phyloP scores from a whole-genome alignment of 1,140 invertebrate genomes.

The Plodia interpunctella region DNA sequence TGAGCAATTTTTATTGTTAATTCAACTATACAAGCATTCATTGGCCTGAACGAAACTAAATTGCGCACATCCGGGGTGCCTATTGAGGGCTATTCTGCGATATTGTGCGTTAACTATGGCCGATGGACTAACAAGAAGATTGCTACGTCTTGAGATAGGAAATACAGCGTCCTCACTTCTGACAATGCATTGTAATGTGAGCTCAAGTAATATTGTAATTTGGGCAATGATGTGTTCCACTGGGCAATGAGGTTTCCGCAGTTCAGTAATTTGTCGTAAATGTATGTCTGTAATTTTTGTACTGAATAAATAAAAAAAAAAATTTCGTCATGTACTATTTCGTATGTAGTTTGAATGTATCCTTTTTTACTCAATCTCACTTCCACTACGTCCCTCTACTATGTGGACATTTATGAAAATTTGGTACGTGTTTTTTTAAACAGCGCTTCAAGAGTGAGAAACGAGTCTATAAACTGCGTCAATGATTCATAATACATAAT shows the following conservation, averaged over 20 bases:
- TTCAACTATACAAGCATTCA: slow-evolving; percentile 65
- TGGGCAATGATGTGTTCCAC: not conserved
- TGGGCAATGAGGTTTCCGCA: too few species aligned
- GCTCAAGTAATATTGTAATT: not conserved
- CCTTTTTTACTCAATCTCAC: too few species aligned
- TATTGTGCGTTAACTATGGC: slow-evolving; percentile 39
- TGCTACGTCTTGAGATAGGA: slow-evolving; percentile 29
- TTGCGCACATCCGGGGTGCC: slow-evolving; percentile 71
- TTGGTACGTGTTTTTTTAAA: not conserved
- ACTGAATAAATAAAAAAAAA: too few species aligned
- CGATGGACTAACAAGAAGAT: slow-evolving; percentile 46
- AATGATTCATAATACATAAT: too few species aligned
- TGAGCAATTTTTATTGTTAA: slow-evolving; percentile 74
- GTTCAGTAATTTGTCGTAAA: too few species aligned
- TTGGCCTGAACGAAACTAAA: slow-evolving; percentile 67
- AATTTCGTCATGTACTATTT: too few species aligned
- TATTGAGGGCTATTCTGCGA: slow-evolving; percentile 47
- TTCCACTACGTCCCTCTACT: too few species aligned
- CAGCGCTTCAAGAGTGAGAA: too few species aligned
- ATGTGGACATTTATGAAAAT: too few species aligned
- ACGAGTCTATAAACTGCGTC: too few species aligned
- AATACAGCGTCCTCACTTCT: slow-evolving; percentile 18
- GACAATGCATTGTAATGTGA: slow-evolving; percentile 13
- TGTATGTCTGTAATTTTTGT: too few species aligned
- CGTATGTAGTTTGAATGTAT: too few species aligned